phyloP scores from a whole-genome alignment of 2,888 invertebrate species.

The Temnothorax rugatulus region DNA sequence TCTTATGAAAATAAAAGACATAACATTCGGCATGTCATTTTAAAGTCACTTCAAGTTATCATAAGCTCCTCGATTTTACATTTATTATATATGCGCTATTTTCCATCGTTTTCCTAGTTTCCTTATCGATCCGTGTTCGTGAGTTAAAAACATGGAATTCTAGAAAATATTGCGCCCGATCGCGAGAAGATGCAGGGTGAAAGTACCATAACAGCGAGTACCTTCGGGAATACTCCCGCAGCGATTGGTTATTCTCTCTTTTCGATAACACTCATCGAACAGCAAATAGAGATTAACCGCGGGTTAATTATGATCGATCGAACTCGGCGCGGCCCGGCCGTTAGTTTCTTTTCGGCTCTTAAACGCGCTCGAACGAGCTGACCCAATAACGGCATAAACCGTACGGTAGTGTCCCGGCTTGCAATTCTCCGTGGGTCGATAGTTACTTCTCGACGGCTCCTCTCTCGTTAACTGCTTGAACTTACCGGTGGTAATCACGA shows the following conservation, averaged over 20 bases:
- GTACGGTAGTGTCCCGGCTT: conserved; percentile 53
- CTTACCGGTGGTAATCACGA: conserved; percentile 55
- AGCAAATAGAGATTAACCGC: conserved; percentile 49
- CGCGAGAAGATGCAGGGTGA: conserved; percentile 23
- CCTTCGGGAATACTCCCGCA: conserved; percentile 14
- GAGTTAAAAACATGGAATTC: neutral
- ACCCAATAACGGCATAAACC: conserved; percentile 56
- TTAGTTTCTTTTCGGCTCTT: conserved; percentile 51
- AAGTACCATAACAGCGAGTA: conserved; percentile 16
- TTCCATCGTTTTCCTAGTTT: neutral
- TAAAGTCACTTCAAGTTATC: neutral
- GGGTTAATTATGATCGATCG: conserved; percentile 51
- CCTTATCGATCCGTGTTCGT: neutral
- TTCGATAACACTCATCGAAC: conserved; percentile 28
- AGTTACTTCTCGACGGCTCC: conserved; percentile 41
- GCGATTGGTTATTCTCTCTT: neutral
- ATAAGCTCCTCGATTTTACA: neutral
- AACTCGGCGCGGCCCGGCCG: conserved; percentile 10
- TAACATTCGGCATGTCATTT: neutral
- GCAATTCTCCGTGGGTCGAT: conserved; percentile 49
- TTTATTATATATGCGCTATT: neutral
- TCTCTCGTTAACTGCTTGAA: conserved; percentile 49
- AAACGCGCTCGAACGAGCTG: conserved; percentile 42
- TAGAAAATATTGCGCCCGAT: neutral
- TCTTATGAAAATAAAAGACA: neutral